Percentiles rank a stretch among this genome's conserved stretches.
phyloP scores from a whole-genome alignment of 2,888 invertebrate species.

The Sclerodermus sp. region DNA sequence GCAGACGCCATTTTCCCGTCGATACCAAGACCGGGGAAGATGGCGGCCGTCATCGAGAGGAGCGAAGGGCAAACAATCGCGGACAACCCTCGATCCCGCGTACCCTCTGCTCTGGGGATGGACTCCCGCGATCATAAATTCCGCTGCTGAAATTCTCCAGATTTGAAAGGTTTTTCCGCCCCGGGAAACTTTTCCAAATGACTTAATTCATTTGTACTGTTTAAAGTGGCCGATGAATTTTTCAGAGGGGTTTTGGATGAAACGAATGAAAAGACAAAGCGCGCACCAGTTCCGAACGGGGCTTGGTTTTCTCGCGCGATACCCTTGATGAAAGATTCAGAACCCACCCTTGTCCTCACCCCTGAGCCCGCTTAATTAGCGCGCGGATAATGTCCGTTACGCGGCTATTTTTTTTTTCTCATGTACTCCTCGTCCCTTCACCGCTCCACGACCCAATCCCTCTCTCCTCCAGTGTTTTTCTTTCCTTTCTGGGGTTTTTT shows the following conservation, averaged over 20 bases:
- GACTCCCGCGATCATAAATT: too few relatives aligned
- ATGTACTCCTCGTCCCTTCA: conserved; percentile 2
- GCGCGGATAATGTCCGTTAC: conserved; percentile 19
- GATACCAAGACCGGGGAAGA: too few relatives aligned
- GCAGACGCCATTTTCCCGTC: too few relatives aligned
- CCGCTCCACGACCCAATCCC: conserved; percentile 6
- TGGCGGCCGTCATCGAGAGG: too few relatives aligned
- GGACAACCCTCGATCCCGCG: too few relatives aligned
- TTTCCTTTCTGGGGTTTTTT: too few relatives aligned
- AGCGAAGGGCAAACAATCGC: too few relatives aligned
- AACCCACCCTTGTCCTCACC: conserved; percentile 25
- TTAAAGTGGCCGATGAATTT: not conserved
- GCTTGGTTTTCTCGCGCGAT: conserved; percentile 17
- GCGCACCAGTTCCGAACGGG: not conserved
- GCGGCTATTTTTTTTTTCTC: not conserved
- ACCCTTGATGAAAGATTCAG: conserved; percentile 45
- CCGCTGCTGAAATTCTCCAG: too few relatives aligned
- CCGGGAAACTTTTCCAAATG: too few relatives aligned
- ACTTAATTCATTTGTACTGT: not conserved
- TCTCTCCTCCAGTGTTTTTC: too few relatives aligned
- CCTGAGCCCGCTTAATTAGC: conserved; percentile 45
- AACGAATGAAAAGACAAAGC: not conserved
- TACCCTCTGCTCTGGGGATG: too few relatives aligned
- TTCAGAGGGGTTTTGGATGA: not conserved
- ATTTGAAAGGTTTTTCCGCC: too few relatives aligned